Evolutionary conservation across 2,797 vertebrate genomes (phyloP).

Genomic region (Neosalanx taihuensis): DNA sequence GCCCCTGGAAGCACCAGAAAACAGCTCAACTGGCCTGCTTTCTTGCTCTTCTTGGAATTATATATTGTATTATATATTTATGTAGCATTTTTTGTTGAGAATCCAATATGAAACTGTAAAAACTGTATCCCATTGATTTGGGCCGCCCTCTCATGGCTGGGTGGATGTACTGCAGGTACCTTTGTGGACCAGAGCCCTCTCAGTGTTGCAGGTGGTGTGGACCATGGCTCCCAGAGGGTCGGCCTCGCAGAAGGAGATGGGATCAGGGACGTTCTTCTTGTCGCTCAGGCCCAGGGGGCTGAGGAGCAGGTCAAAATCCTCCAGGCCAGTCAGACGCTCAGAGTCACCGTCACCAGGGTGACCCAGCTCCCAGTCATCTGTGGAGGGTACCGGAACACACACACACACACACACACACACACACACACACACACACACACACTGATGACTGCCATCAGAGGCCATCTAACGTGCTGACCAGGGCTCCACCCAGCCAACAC

Average conservation of each 20-base stretch:
- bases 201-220: conserved; percentile 49
- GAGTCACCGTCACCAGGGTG: conserved; percentile 63
- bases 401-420: conserved; percentile 13
- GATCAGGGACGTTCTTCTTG: conserved; percentile 76
- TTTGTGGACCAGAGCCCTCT: conserved; percentile 54
- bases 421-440: conserved; percentile 2
- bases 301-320: conserved; percentile 76
- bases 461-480: not conserved
- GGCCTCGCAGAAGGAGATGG: conserved; percentile 72
- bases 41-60: not conserved
- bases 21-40: not conserved
- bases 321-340: conserved; percentile 74
- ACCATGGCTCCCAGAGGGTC: conserved; percentile 77
- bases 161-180: conserved; percentile 47
- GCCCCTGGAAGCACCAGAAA: conserved; percentile 53
- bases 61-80: too few species aligned
- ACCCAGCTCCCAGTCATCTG: conserved; percentile 79
- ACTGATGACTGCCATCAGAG: not conserved
- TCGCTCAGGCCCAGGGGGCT: conserved; percentile 76
- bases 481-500: conserved; percentile 2
- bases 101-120: too few species aligned
- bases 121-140: too few species aligned
- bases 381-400: conserved; percentile 11
- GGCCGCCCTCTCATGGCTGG: not conserved
- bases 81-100: too few species aligned